Evolutionary conservation across 1,140 invertebrate genomes (phyloP).

Genomic region (Aphaenogaster ashmeadi): DNA sequence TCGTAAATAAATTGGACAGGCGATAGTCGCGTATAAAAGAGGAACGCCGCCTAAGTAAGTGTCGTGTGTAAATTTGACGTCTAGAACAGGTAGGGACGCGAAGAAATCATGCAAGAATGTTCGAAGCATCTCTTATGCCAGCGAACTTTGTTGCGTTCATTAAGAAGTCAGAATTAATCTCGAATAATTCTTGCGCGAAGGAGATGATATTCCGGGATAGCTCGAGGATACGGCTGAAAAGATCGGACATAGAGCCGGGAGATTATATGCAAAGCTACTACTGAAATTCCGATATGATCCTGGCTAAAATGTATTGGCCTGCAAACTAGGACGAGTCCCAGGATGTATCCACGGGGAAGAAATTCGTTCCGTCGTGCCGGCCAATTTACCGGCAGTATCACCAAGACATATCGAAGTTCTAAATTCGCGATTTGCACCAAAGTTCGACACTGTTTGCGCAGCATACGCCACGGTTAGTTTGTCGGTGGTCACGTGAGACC

Average conservation of each 20-base stretch:
- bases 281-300: conserved; percentile 14
- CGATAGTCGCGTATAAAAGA: background rate
- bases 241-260: background rate
- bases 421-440: conserved; percentile 80
- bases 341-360: conserved; percentile 59
- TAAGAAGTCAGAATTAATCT: conserved; percentile 30
- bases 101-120: conserved; percentile 22
- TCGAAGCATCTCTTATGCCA: background rate
- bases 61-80: background rate
- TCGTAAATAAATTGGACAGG: conserved; percentile 38
- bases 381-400: conserved; percentile 76
- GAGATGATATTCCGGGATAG: background rate
- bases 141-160: conserved; percentile 24
- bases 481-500: conserved; percentile 76
- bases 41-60: background rate
- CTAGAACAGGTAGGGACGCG: background rate
- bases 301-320: conserved; percentile 18
- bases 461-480: conserved; percentile 82
- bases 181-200: conserved; percentile 13
- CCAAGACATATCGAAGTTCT: conserved; percentile 81
- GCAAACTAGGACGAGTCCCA: conserved; percentile 13
- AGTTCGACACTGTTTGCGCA: conserved; percentile 80
- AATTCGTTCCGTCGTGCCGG: conserved; percentile 71
- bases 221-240: background rate
- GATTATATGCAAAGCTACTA: background rate